Conservation (phyloP, 1,140 invertebrate species). For the Neomicropteryx cornuta region DNA sequence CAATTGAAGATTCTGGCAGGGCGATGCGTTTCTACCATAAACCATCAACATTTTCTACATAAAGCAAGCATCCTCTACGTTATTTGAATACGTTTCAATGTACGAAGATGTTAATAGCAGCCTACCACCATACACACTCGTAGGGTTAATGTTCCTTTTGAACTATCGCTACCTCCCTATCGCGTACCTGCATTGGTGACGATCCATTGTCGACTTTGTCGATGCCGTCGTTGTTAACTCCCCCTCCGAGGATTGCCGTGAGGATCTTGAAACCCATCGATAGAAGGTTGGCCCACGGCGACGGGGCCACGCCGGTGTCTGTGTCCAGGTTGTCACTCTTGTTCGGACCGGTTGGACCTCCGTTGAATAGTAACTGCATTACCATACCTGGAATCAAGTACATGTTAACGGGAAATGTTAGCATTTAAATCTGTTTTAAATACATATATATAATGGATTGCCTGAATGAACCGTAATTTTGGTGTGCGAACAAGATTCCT, state of each 20-base stretch:
- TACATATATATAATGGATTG: too few relatives aligned
- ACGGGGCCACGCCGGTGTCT: conserved; percentile 50
- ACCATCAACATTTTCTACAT: too few relatives aligned
- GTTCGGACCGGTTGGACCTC: conserved; percentile 52
- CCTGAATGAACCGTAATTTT: too few relatives aligned
- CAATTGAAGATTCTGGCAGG: too few relatives aligned
- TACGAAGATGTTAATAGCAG: too few relatives aligned
- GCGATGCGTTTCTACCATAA: too few relatives aligned
- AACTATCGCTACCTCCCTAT: too few relatives aligned
- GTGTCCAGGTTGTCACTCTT: conserved; percentile 68
- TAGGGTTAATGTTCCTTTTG: neutral
- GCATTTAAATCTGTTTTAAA: neutral
- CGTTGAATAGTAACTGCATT: conserved; percentile 76
- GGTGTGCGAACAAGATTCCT: too few relatives aligned
- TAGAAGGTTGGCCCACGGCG: conserved; percentile 78
- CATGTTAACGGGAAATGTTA: neutral
- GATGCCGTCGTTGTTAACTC: conserved; percentile 62
- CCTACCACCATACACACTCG: too few relatives aligned
- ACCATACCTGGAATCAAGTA: conserved; percentile 49
- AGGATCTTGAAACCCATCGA: conserved; percentile 68
- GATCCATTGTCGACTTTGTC: conserved; percentile 78
- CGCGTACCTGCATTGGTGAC: conserved; percentile 76
- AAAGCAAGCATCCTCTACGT: too few relatives aligned
- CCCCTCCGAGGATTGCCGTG: conserved; percentile 69
- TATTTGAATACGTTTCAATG: too few relatives aligned